Evolutionary conservation across 2,797 vertebrate species (phyloP).

Genomic region (Allobates femoralis): DNA sequence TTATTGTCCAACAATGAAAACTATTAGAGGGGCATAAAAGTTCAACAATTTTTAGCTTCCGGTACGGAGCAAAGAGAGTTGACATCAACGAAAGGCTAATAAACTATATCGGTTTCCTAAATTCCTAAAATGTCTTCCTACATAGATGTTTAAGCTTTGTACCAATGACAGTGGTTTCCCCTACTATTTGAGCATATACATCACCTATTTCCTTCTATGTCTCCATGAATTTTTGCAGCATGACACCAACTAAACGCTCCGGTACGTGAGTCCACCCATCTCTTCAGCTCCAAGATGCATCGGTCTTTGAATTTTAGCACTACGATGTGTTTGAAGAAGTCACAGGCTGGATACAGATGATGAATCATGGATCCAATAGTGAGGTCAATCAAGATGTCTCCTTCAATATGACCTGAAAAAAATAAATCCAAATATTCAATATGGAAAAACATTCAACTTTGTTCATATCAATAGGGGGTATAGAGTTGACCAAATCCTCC

Average conservation of each 20-base stretch:
- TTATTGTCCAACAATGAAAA: too few relatives aligned
- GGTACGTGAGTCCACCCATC: neutral
- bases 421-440: neutral
- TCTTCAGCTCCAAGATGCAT: slow-evolving; percentile 8
- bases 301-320: neutral
- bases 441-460: too few relatives aligned
- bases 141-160: neutral
- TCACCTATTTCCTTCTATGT: neutral
- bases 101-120: too few relatives aligned
- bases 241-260: neutral
- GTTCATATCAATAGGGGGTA: too few relatives aligned
- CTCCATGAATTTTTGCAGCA: neutral
- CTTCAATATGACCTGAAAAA: neutral
- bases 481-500: too few relatives aligned
- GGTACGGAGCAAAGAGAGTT: too few relatives aligned
- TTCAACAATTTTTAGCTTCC: too few relatives aligned
- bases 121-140: neutral
- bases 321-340: neutral
- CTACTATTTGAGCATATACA: neutral
- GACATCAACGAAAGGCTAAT: too few relatives aligned
- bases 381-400: neutral
- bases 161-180: neutral
- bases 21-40: too few relatives aligned
- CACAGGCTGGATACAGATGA: neutral
- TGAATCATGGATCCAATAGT: neutral